A percentile compares a stretch with the other conserved stretches of the same genome.
Evolutionary conservation across 2,797 vertebrate species (phyloP).

Genomic region (Thripadectes ignobilis): DNA sequence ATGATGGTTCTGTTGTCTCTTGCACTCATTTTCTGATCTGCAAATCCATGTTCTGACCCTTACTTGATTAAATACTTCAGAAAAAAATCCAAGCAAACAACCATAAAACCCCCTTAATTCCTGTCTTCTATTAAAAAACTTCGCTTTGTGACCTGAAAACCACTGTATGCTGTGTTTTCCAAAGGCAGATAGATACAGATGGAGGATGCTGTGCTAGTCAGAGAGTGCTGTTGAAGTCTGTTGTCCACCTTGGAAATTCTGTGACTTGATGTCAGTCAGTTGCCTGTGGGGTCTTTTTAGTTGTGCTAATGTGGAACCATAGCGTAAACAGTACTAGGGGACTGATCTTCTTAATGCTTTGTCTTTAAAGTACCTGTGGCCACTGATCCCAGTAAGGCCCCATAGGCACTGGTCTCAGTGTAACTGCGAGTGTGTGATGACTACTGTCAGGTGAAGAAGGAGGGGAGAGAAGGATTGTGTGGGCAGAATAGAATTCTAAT

Average conservation of each 20-base stretch:
- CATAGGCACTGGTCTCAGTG: fast-evolving
- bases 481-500: neutral
- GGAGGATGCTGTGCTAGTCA: neutral
- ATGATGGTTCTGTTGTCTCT: neutral
- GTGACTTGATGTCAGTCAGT: neutral
- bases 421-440: neutral
- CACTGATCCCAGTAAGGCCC: neutral
- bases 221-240: neutral
- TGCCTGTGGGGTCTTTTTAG: neutral
- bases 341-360: neutral
- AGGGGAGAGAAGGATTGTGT: neutral
- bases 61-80: neutral
- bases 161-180: fast-evolving
- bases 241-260: neutral
- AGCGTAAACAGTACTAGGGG: neutral
- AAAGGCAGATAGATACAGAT: fast-evolving
- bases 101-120: neutral
- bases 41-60: neutral
- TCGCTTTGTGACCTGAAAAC: neutral
- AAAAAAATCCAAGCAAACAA: neutral
- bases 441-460: neutral
- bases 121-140: neutral
- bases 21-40: neutral
- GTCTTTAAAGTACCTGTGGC: neutral
- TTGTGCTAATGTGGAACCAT: neutral